A percentile compares a stretch with the other conserved stretches of the same genome.
These are phyloP conservation scores for Noctuana brunneofusca DNA, from an alignment of 2,888 invertebrate genomes.

Conservation along the genomic window DNA sequence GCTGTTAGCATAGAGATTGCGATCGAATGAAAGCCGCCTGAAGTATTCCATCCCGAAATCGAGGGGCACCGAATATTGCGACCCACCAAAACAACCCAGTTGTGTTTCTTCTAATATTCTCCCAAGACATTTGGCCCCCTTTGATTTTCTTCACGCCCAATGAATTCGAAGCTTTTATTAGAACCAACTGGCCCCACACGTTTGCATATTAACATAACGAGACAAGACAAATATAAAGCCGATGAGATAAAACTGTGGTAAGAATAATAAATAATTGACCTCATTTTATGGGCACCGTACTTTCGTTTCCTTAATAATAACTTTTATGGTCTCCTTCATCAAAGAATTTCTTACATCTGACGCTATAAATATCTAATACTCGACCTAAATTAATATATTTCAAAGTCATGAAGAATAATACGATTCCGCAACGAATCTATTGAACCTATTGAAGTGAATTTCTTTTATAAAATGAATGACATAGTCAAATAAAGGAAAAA, in stretches of 20 bases:
- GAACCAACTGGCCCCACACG: constrained; percentile 37
- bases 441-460: constrained; percentile 33
- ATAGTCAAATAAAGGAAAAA: constrained; percentile 58
- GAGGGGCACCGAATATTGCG: constrained; percentile 77
- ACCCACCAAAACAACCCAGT: constrained; percentile 70
- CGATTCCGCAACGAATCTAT: constrained; percentile 35
- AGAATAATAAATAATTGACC: constrained; percentile 32
- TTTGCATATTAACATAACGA: constrained; percentile 32
- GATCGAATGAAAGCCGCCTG: constrained; percentile 79
- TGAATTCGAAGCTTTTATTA: constrained; percentile 52
- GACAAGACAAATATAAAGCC: constrained; percentile 30
- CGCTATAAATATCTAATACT: constrained; percentile 17
- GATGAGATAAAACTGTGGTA: constrained; percentile 32
- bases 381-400: constrained; percentile 34
- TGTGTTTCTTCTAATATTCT: constrained; percentile 72
- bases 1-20: constrained; percentile 83
- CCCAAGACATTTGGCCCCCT: constrained; percentile 60
- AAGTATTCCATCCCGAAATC: constrained; percentile 78
- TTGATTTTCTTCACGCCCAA: constrained; percentile 65
- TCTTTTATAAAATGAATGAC: constrained; percentile 47
- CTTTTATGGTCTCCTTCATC: constrained; percentile 21
- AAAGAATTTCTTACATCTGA: constrained; percentile 16
- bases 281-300: constrained; percentile 1
- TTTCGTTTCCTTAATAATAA: constrained; percentile 13
- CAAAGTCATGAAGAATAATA: constrained; percentile 35